Evolutionary conservation across 2,797 vertebrate species (phyloP), one percentile per base, ranked within the genome.

Genomic region (Sciurus carolinensis): DNA sequence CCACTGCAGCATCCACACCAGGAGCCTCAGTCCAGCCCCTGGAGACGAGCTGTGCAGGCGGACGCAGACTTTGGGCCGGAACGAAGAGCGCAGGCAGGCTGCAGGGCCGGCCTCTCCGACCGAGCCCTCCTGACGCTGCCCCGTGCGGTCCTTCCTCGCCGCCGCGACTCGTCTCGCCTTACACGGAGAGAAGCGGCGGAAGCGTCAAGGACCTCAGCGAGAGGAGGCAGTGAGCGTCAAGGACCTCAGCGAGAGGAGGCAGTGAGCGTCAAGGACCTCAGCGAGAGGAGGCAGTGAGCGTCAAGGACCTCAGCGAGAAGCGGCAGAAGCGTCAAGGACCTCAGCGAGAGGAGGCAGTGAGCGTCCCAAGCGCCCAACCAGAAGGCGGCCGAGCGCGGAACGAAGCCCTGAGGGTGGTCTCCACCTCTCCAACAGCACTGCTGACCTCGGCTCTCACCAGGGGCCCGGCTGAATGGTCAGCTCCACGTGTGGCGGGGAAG

Each of bases 21-120:
- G 71, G 66, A 76, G 8, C 14, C 42, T 66, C 6, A 1, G 33
- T 36, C 39, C 11, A 18, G 44, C 42, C 26, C 62, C 28, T 28
- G 76, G 52, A 62, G 80, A 36, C 39, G 20, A 52, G 76, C 47
- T 39, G 3, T 10, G 1, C 73, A 26, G 11, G 28, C 26, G 5
- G 42, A 36, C 5, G 26, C 17, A 13, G 81, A 28, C 64, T n/a
- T 24, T 39, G 0, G 3, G 15, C 0, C 3, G 26, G 73, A 67
- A 67, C 24, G 5, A 59, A n/a, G 59, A 4, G 6, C 14, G 2
- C 50, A 52, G 54, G 1, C 15, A 66, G 7, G 3, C 11, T 11
- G 0, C 30, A 0, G 4, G 0, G 30, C 57, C 69, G 0, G 42
- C 42, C 4, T 2, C n/a, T 5, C 10, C 33, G 52, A 3, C 9